Evolutionary conservation across 2,113 vertebrate species (phyloP).

Genomic region (Probosciger aterrimus): DNA sequence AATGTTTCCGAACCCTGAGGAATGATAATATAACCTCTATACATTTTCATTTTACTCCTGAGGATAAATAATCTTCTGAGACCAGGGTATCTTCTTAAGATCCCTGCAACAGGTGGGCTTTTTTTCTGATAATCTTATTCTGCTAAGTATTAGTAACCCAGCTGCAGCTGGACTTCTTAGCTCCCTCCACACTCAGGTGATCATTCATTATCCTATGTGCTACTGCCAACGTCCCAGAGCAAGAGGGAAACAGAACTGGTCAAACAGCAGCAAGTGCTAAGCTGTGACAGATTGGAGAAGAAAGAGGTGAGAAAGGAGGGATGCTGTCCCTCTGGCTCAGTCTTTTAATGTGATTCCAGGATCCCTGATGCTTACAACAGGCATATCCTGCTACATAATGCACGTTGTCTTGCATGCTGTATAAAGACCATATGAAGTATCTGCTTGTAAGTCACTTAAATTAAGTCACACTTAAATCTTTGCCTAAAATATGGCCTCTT

Average conservation of each 20-base stretch:
- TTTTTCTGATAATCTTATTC: background rate
- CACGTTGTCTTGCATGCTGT: background rate
- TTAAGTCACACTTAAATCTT: background rate
- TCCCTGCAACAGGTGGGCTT: background rate
- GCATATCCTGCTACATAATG: background rate
- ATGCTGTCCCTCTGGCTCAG: background rate
- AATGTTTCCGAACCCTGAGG: background rate
- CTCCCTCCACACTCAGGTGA: background rate
- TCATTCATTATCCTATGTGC: background rate
- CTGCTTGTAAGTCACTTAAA: background rate
- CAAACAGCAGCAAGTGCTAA: background rate
- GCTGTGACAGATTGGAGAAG: background rate
- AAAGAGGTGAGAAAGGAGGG: background rate
- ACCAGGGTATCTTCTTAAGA: background rate
- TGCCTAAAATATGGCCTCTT: constrained; percentile 42
- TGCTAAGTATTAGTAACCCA: background rate
- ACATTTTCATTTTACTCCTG: background rate
- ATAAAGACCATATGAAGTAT: background rate
- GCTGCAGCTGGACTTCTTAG: background rate
- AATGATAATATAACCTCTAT: background rate
- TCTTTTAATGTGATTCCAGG: background rate
- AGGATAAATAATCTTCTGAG: background rate
- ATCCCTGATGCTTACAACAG: background rate
- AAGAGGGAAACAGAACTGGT: background rate
- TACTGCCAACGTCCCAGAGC: background rate